phyloP scores from a whole-genome alignment of 1,140 invertebrate genomes.

The Tribolium castaneum region DNA sequence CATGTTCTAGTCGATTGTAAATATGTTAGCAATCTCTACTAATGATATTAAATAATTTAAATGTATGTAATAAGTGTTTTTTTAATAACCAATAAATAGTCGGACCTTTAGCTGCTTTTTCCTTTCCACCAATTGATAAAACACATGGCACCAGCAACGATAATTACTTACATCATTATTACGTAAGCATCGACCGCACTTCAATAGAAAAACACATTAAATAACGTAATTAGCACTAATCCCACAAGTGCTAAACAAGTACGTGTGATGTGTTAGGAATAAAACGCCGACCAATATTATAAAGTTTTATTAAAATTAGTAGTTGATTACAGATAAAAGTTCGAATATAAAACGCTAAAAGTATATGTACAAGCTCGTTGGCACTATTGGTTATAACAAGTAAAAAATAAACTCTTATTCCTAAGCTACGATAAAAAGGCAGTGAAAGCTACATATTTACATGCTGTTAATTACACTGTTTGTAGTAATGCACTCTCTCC shows the following conservation, averaged over 20 bases:
- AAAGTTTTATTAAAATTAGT: slow-evolving; percentile 42
- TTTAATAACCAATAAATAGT: slow-evolving; percentile 59
- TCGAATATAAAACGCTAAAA: slow-evolving; percentile 34
- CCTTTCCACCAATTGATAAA: not conserved
- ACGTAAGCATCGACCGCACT: too few species aligned
- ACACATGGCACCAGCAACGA: not conserved
- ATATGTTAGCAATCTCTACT: slow-evolving; percentile 60
- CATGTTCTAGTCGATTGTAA: slow-evolving; percentile 62
- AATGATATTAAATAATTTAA: slow-evolving; percentile 60
- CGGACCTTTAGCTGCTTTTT: slow-evolving; percentile 26
- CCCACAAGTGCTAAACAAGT: not conserved
- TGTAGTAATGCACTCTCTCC: slow-evolving; percentile 57
- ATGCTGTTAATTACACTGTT: slow-evolving; percentile 53
- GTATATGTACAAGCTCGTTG: slow-evolving; percentile 38
- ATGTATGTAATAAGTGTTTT: slow-evolving; percentile 61
- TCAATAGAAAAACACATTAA: too few species aligned
- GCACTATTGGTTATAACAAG: slow-evolving; percentile 21
- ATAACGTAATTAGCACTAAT: too few species aligned
- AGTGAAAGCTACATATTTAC: slow-evolving; percentile 43
- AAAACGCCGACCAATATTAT: not conserved
- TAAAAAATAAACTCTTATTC: slow-evolving; percentile 25
- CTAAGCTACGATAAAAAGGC: slow-evolving; percentile 15
- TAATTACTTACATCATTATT: too few species aligned
- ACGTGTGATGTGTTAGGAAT: not conserved
- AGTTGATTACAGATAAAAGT: slow-evolving; percentile 36